phyloP scores from a whole-genome alignment of 2,888 invertebrate genomes.

The Agrotis exclamationis region DNA sequence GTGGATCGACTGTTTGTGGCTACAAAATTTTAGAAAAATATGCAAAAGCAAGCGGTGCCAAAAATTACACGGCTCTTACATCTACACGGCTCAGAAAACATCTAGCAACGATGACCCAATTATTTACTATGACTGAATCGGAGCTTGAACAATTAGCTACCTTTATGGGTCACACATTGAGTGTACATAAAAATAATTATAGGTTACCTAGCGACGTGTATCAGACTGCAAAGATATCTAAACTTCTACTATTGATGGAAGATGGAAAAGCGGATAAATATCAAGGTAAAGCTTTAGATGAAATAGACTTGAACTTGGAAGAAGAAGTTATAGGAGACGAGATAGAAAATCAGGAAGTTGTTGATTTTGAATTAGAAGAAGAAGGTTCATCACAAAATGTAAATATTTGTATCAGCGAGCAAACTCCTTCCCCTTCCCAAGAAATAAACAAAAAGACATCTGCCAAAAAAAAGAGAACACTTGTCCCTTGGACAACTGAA shows the following conservation, averaged over 20 bases:
- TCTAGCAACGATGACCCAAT: background rate
- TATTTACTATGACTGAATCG: background rate
- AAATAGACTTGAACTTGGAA: background rate
- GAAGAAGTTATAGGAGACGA: background rate
- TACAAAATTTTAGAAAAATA: background rate
- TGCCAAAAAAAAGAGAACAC: background rate
- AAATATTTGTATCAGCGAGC: no score
- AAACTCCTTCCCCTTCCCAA: background rate
- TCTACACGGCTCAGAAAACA: background rate
- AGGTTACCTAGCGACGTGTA: background rate
- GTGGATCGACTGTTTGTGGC: background rate
- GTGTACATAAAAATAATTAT: background rate
- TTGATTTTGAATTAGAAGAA: background rate
- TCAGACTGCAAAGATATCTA: background rate
- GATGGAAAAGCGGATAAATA: background rate
- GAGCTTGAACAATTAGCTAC: background rate
- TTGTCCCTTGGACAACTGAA: background rate
- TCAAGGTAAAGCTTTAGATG: background rate
- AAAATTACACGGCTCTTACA: background rate
- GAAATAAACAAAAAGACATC: background rate
- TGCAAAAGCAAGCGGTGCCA: background rate
- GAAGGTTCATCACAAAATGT: no score
- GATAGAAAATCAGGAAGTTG: background rate
- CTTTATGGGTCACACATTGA: background rate
- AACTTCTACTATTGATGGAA: background rate